A percentile compares a stretch with the other conserved stretches of the same genome.
These are phyloP conservation scores for Trissolcus brochymenae DNA, from an alignment of 2,888 invertebrate species.

Conservation along the genomic window DNA sequence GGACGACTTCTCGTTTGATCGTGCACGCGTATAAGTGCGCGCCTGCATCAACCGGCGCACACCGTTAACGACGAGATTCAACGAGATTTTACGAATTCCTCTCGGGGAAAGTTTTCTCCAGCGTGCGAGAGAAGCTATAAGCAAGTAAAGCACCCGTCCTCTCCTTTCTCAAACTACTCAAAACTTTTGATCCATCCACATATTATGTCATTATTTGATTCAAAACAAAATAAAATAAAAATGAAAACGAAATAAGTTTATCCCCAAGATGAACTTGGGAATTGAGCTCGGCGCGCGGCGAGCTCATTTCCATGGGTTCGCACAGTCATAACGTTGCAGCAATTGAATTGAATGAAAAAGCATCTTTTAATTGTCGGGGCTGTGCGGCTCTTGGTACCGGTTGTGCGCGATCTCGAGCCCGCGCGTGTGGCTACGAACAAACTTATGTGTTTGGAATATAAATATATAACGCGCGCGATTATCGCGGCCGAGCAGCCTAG, in stretches of 20 bases:
- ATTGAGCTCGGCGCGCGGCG: too few relatives aligned
- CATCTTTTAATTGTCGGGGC: constrained; percentile 29
- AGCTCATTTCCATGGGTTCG: constrained; percentile 10
- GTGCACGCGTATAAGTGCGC: constrained; percentile 6
- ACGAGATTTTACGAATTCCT: constrained; percentile 71
- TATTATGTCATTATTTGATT: too few relatives aligned
- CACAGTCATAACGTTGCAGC: constrained; percentile 21
- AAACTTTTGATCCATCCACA: too few relatives aligned
- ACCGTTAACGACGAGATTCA: constrained; percentile 66
- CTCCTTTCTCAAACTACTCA: too few relatives aligned
- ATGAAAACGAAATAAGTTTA: neutral
- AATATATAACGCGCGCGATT: constrained; percentile 24
- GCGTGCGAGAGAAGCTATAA: constrained; percentile 24
- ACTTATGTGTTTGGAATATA: constrained; percentile 33
- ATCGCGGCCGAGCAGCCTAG: constrained; percentile 35
- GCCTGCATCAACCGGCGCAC: constrained; percentile 52
- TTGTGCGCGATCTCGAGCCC: neutral
- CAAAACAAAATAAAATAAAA: too few relatives aligned
- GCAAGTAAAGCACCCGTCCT: constrained; percentile 33
- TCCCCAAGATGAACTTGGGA: too few relatives aligned
- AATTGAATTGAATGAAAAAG: constrained; percentile 34
- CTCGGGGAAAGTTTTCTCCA: constrained; percentile 66
- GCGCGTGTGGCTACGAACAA: constrained; percentile 14
- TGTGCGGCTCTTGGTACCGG: neutral
- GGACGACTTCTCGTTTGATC: constrained; percentile 37